phyloP scores from a whole-genome alignment of 2,888 invertebrate species.

The Bursaphelenchus okinawaensis region DNA sequence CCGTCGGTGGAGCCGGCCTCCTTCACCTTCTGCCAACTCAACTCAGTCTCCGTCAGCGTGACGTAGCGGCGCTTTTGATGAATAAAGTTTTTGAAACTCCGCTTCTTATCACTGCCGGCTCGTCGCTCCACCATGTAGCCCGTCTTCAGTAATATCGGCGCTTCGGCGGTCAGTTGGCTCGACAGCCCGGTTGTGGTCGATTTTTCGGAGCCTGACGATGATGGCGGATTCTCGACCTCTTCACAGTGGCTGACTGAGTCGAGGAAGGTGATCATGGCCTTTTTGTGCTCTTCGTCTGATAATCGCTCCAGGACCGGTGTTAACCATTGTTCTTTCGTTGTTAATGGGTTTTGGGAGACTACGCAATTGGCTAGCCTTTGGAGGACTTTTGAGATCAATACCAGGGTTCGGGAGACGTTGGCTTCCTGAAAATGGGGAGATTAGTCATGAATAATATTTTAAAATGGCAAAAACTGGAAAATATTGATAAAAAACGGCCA shows the following conservation, averaged over 20 bases:
- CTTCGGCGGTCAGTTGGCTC: not conserved
- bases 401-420: conserved; percentile 47
- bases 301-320: conserved; percentile 42
- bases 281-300: conserved; percentile 40
- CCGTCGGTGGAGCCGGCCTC: conserved; percentile 24
- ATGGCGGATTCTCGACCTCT: conserved; percentile 6
- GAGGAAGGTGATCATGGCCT: conserved; percentile 46
- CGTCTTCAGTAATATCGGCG: conserved; percentile 6
- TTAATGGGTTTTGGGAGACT: conserved; percentile 44
- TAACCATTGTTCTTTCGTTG: conserved; percentile 51
- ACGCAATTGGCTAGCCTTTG: conserved; percentile 53
- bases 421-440: conserved; percentile 38
- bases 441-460: not conserved
- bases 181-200: not conserved
- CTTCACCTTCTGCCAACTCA: conserved; percentile 49
- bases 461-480: not conserved
- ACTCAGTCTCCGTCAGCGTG: conserved; percentile 31
- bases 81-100: conserved; percentile 38
- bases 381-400: conserved; percentile 54
- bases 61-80: conserved; percentile 42
- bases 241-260: conserved; percentile 39
- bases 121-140: conserved; percentile 33
- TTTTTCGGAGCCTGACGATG: not conserved
- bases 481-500: not conserved
- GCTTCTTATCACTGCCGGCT: conserved; percentile 28